Conservation (phyloP, 1,140 invertebrate genomes). For the Marisa cornuarietis region DNA sequence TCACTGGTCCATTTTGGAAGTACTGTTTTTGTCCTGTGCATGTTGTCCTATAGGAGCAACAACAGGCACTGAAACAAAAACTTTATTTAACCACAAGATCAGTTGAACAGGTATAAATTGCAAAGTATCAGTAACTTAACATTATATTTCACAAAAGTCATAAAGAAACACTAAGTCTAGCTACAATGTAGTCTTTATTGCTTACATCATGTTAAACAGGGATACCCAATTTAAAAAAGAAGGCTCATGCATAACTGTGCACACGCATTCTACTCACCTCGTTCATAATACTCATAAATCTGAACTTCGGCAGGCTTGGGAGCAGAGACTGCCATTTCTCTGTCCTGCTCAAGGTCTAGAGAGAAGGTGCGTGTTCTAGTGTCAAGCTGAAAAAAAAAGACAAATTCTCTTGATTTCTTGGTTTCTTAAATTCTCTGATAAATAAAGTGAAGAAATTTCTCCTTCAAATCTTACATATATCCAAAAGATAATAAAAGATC, state of each 20-base stretch:
- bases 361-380: slow-evolving; percentile 82
- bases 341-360: slow-evolving; percentile 83
- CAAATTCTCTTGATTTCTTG: not conserved
- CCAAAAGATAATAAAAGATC: too few relatives aligned
- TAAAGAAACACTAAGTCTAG: too few relatives aligned
- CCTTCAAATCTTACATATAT: slow-evolving; percentile 2
- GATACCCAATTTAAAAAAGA: too few relatives aligned
- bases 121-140: too few relatives aligned
- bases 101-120: too few relatives aligned
- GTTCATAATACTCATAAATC: slow-evolving; percentile 93
- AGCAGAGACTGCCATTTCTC: slow-evolving; percentile 78
- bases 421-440: not conserved
- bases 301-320: slow-evolving; percentile 85
- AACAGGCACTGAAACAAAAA: not conserved
- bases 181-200: too few relatives aligned
- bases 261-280: slow-evolving; percentile 72
- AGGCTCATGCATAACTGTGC: too few relatives aligned
- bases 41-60: not conserved
- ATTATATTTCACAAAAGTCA: too few relatives aligned
- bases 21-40: not conserved
- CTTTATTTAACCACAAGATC: not conserved
- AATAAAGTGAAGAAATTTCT: not conserved
- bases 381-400: slow-evolving; percentile 71
- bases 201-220: too few relatives aligned
- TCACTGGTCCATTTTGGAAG: too few relatives aligned